Evolutionary conservation across 2,888 invertebrate species (phyloP).

Genomic region (Drosophila histrio): DNA sequence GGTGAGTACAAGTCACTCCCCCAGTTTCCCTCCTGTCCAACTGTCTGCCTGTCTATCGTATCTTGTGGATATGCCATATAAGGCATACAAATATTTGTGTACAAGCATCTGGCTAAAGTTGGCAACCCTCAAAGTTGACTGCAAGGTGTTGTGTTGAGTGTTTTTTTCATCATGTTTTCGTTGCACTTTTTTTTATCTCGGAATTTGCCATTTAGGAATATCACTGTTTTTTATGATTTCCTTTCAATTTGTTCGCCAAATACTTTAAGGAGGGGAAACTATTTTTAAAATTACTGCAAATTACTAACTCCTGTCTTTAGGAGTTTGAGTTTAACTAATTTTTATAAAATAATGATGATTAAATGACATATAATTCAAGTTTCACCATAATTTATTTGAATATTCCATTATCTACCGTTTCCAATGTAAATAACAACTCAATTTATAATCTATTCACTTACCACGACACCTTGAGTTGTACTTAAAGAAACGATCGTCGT

Average conservation of each 20-base stretch:
- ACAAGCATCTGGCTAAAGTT: slow-evolving; percentile 21
- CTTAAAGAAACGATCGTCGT: not conserved
- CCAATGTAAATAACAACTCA: not conserved
- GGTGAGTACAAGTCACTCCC: slow-evolving; percentile 62
- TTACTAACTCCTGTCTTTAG: not conserved
- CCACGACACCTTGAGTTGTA: not conserved
- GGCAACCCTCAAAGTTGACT: slow-evolving; percentile 34
- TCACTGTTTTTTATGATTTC: slow-evolving; percentile 19
- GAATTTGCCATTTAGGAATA: slow-evolving; percentile 46
- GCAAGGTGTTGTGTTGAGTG: slow-evolving; percentile 55
- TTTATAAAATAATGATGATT: not conserved
- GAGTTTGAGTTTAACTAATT: not conserved
- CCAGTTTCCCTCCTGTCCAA: not conserved
- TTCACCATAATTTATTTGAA: not conserved
- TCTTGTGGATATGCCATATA: slow-evolving; percentile 60
- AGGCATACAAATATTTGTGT: slow-evolving; percentile 53
- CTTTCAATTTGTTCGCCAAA: slow-evolving; percentile 40
- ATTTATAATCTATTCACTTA: not conserved
- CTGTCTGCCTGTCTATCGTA: slow-evolving; percentile 33
- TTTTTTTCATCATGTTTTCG: slow-evolving; percentile 35
- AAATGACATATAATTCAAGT: no score
- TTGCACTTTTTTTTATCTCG: slow-evolving; percentile 40
- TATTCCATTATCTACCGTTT: not conserved
- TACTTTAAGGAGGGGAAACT: slow-evolving; percentile 12
- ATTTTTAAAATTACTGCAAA: slow-evolving; percentile 27